Evolutionary conservation across 2,113 vertebrate genomes (phyloP).

Genomic region (Megaceryle maxima): DNA sequence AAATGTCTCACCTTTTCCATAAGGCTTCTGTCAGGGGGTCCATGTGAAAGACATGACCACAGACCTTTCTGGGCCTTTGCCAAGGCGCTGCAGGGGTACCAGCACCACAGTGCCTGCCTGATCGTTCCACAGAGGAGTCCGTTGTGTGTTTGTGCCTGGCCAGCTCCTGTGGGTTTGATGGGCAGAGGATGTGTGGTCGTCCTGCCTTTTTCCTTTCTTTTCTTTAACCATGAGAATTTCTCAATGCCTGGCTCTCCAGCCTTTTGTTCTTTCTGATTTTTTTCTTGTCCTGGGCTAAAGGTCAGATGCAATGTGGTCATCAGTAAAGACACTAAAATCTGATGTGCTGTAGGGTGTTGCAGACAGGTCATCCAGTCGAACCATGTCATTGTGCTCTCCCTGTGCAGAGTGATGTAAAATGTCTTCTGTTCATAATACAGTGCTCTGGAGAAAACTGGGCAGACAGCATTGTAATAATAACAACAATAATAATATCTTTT

Average conservation of each 20-base stretch:
- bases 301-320: not conserved
- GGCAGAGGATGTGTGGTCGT: not conserved
- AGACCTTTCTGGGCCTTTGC: not conserved
- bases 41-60: rapidly evolving
- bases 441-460: not conserved
- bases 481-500: not conserved
- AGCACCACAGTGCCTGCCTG: not conserved
- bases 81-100: not conserved
- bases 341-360: not conserved
- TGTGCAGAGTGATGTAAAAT: not conserved
- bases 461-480: not conserved
- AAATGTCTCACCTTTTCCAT: not conserved
- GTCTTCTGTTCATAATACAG: not conserved
- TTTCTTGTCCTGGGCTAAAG: not conserved
- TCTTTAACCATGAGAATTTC: not conserved
- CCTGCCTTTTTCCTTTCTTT: not conserved
- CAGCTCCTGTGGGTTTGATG: not conserved
- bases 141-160: not conserved
- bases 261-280: not conserved
- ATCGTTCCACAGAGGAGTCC: not conserved
- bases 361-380: not conserved
- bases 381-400: rapidly evolving
- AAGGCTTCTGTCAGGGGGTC: not conserved
- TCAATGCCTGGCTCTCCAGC: not conserved
- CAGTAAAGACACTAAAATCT: not conserved